Evolutionary conservation across 2,113 vertebrate genomes (phyloP), one percentile per base, ranked within the genome.

Genomic region (Mohoua ochrocephala): DNA sequence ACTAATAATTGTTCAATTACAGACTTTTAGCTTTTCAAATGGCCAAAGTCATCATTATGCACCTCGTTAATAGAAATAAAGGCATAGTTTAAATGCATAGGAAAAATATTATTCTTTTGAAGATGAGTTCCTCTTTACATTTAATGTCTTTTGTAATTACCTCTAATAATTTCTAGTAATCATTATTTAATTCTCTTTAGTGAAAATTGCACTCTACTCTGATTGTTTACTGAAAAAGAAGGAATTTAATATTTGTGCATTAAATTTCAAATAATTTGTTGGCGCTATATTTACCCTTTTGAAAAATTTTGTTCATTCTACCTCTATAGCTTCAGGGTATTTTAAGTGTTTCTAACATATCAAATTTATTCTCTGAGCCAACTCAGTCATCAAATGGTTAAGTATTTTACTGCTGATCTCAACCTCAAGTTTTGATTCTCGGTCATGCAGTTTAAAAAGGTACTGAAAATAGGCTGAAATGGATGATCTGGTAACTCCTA

Each of bases 1-100:
- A 97, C 92, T 97, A 97, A 98, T 98, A 98, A 98, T 98, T 98
- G 98, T 98, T 98, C 97, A 98, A 97, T 98, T 98, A 98, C 85
- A 96, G 98, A 98, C 96, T 98, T 98, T 93, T 95, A 97, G 94
- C 83, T 97, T 89, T 98, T 98, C 88, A 98, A 98, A 98, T 97
- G 97, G 93, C 95, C 96, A 93, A 86, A 97, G 76, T 81, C 79
- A 85, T 98, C 97, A 97, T 96, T 97, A 97, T 97, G 91, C 84
- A 95, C 94, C 87, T 94, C 31, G 18, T 94, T 97, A 97, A 96
- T 91, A 97, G 87, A 96, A 96, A 95, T 79, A 95, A 76, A 96
- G 47, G 42, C 91, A 93, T 78, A 94, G 94, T 96, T 97, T 97
- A 97, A 97, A 86, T 30, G 42, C 92, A 95, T 57, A 71, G 80